Base-by-base conservation (phyloP, 2,888 invertebrate species). In the Acleris emargana region DNA sequence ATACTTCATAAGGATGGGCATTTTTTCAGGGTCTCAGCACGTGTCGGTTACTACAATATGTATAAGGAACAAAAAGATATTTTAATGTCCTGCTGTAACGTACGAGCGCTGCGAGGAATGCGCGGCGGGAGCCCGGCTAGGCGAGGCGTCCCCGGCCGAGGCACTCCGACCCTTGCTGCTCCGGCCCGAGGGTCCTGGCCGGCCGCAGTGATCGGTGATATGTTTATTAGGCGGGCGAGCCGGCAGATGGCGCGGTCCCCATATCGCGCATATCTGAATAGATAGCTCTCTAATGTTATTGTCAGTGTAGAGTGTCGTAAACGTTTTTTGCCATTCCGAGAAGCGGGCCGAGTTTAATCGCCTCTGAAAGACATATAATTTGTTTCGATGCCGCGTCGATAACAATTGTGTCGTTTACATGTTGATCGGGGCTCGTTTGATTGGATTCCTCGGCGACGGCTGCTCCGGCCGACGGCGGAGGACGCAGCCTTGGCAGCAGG, bases 181-280 rank as follows among this genome's bases (percentile, higher is more conserved):
- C 43, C 3, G n/a, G 42, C 32, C 25, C 28, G 32, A 51, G 49
- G 55, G 67, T 28, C 17, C 55, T 43, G 45, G 18, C 51, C 43
- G 45, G 20, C 11, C 16, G 18, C 49, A 43, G 32, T 53, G 32
- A 45, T 66, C 62, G 47, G 53, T 74, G 80, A 80, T 78, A 80
- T 79, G 80, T 81, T 78, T 77, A 79, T 79, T 73, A 78, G 69
- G 6, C 72, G 76, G 69, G 69, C 70, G 53, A 60, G 62, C 75
- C 76, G 76, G 81, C 86, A 84, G 85, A 76, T 82, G 84, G 74
- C 75, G 69, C 72, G 71, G 78, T 78, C 79, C 78, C 79, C 80
- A 76, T 83, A 80, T 80, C 84, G 77, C 77, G 80, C 77, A 83
- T 83, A 82, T 84, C 86, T 82, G 82, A 83, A 88, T 86, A 86